Evolutionary conservation across 2,797 vertebrate genomes (phyloP).

Genomic region (Hozukius guyotensis): DNA sequence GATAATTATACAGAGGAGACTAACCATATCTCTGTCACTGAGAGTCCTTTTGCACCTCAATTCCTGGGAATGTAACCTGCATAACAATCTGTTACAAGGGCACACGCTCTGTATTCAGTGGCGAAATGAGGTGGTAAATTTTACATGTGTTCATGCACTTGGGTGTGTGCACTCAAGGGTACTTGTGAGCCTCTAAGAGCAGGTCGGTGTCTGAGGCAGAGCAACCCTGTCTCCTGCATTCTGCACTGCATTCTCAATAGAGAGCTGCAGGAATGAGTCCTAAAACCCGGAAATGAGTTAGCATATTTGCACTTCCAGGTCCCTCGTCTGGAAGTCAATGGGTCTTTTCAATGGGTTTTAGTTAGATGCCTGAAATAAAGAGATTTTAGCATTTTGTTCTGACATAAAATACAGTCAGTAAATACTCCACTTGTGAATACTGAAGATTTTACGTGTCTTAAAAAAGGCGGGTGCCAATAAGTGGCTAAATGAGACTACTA

Average conservation of each 20-base stretch:
- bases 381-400: background rate
- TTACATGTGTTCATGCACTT: constrained; percentile 18
- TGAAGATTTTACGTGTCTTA: too few species aligned
- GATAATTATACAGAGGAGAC: constrained; percentile 57
- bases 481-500: too few species aligned
- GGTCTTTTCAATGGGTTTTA: background rate
- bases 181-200: background rate
- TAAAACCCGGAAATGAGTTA: background rate
- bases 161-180: background rate
- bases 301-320: background rate
- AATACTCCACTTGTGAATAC: accelerated
- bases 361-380: background rate
- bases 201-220: background rate
- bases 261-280: background rate
- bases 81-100: constrained; percentile 23
- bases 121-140: constrained; percentile 25
- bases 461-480: too few species aligned
- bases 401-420: background rate
- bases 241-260: background rate
- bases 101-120: background rate
- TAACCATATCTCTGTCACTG: constrained; percentile 26
- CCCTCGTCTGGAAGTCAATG: background rate
- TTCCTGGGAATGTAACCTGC: constrained; percentile 27
- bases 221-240: background rate
- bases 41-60: constrained; percentile 20